Conservation (phyloP, 1,140 invertebrate species). For the Diachasma alloeum region DNA sequence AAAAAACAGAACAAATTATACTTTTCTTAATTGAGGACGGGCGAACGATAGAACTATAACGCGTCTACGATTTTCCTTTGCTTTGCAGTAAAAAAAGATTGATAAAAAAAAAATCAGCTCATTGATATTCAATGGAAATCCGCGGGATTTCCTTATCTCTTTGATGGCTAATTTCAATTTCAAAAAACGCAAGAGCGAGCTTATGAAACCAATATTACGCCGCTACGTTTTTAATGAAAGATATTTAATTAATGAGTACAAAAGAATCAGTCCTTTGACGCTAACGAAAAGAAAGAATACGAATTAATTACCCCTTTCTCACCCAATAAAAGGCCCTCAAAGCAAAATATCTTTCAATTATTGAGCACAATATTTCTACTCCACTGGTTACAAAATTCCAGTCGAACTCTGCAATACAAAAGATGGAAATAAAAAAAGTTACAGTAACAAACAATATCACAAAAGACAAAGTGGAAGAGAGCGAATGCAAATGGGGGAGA, state of each 20-base stretch:
- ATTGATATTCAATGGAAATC: not conserved
- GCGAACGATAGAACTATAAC: not conserved
- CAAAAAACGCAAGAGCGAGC: not conserved
- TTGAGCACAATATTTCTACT: not conserved
- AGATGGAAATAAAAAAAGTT: not conserved
- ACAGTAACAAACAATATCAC: conserved; percentile 9
- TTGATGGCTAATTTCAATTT: not conserved
- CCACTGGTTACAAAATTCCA: not conserved
- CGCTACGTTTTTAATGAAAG: not conserved
- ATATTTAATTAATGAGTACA: not conserved
- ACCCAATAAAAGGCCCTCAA: not conserved
- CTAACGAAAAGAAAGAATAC: not conserved
- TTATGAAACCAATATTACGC: not conserved
- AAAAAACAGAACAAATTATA: not conserved
- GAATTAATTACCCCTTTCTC: not conserved
- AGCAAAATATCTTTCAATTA: not conserved
- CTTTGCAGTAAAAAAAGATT: no score
- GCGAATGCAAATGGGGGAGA: conserved; percentile 2
- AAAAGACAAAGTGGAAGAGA: conserved; percentile 6
- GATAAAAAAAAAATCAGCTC: not conserved
- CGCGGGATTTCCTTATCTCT: not conserved
- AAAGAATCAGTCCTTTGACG: not conserved
- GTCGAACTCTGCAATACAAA: not conserved
- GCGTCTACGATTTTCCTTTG: no score
- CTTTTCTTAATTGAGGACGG: not conserved